Evolutionary conservation across 2,797 vertebrate species (phyloP).

Genomic region (Peromyscus eremicus): DNA sequence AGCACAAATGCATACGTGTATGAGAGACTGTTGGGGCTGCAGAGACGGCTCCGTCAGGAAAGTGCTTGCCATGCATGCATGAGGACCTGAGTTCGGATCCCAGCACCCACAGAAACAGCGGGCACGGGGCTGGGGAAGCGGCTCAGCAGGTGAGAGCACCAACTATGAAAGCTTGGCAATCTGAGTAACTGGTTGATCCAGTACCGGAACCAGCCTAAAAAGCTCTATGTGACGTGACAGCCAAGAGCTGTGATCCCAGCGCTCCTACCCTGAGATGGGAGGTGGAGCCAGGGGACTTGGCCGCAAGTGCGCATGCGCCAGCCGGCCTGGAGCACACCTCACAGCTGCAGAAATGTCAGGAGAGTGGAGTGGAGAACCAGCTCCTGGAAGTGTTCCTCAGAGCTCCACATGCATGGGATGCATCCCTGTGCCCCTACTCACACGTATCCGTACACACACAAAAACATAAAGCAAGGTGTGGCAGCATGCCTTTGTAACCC

Average conservation of each 20-base stretch:
- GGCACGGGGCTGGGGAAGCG: background rate
- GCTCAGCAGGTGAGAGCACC: background rate
- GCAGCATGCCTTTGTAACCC: background rate
- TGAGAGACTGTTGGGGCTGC: background rate
- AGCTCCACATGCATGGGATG: background rate
- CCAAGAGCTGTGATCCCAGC: background rate
- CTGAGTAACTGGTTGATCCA: background rate
- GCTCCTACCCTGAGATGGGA: too few relatives aligned
- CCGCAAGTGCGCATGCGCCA: background rate
- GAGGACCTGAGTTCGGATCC: background rate
- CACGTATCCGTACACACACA: background rate
- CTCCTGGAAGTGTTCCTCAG: background rate
- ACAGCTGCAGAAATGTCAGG: background rate
- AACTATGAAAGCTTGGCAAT: background rate
- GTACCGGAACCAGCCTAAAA: background rate
- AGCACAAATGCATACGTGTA: background rate
- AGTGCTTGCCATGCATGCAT: accelerated
- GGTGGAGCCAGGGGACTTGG: background rate
- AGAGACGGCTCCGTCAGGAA: too few relatives aligned
- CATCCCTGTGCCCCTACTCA: background rate
- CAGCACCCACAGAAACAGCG: background rate
- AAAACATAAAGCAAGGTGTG: background rate
- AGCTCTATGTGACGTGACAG: background rate
- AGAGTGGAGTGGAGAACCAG: background rate
- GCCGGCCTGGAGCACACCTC: too few relatives aligned